These are phyloP conservation scores for Rhagophthalmus giganteus DNA, from an alignment of 2,888 invertebrate genomes.

Conservation along the genomic window DNA sequence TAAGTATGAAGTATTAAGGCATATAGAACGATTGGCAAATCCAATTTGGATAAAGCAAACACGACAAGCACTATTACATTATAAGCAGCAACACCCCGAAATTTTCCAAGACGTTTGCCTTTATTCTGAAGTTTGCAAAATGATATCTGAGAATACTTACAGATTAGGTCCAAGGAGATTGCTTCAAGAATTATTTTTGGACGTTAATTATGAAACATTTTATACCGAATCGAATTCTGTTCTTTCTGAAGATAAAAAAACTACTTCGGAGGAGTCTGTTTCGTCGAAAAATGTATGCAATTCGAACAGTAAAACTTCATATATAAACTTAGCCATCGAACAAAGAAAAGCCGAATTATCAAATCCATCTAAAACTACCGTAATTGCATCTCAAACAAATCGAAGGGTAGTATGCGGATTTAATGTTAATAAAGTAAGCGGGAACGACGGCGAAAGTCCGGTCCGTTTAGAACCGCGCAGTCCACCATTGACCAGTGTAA, in stretches of 20 bases:
- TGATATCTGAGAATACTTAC: slow-evolving; percentile 78
- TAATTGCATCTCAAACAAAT: slow-evolving; percentile 18
- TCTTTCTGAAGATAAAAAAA: slow-evolving; percentile 40
- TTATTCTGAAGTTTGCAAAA: slow-evolving; percentile 86
- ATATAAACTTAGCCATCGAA: slow-evolving; percentile 27
- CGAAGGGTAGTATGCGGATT: slow-evolving; percentile 36
- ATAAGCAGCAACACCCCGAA: slow-evolving; percentile 73
- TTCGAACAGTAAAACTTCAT: slow-evolving; percentile 12
- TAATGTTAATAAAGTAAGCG: slow-evolving; percentile 20
- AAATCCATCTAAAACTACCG: slow-evolving; percentile 21
- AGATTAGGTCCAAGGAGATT: slow-evolving; percentile 82
- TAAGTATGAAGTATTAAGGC: slow-evolving; percentile 64
- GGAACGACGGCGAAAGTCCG: slow-evolving; percentile 30
- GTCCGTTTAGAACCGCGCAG: slow-evolving; percentile 37
- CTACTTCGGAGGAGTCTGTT: neutral
- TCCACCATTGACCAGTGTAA: slow-evolving; percentile 56
- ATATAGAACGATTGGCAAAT: slow-evolving; percentile 75
- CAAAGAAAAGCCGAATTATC: slow-evolving; percentile 37
- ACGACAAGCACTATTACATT: slow-evolving; percentile 76
- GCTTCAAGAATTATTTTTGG: slow-evolving; percentile 91
- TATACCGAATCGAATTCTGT: slow-evolving; percentile 59
- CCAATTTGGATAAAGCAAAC: slow-evolving; percentile 80
- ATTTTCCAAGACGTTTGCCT: slow-evolving; percentile 85
- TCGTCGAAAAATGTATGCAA: slow-evolving; percentile 2
- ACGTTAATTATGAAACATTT: slow-evolving; percentile 73